A percentile compares a stretch with the other conserved stretches of the same genome.
Conservation (phyloP, 2,797 vertebrate species). For the Bovichtus variegatus region DNA sequence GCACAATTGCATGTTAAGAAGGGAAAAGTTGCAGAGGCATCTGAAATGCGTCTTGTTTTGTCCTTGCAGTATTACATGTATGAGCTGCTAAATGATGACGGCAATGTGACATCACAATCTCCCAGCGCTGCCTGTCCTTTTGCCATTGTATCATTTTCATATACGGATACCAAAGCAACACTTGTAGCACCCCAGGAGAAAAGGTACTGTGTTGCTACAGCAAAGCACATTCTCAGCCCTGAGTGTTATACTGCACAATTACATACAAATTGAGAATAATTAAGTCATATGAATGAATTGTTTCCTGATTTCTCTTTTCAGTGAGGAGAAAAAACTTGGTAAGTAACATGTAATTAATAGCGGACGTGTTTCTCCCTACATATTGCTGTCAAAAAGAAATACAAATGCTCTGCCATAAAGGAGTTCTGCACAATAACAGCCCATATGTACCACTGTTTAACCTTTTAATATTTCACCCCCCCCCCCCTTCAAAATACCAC, state of each 20-base stretch:
- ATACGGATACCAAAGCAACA: conserved; percentile 73
- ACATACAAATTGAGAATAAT: conserved; percentile 6
- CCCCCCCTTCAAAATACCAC: no score
- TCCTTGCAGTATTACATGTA: conserved; percentile 85
- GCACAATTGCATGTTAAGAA: neutral
- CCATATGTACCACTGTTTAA: neutral
- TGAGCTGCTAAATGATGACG: conserved; percentile 75
- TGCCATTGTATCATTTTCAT: conserved; percentile 85
- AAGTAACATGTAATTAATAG: conserved; percentile 51
- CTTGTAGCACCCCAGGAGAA: conserved; percentile 48
- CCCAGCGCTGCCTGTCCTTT: conserved; percentile 82
- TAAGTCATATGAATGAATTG: conserved; percentile 23
- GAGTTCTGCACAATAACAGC: neutral
- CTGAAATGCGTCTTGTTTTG: conserved; percentile 35
- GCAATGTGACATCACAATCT: conserved; percentile 38
- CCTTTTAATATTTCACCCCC: no score
- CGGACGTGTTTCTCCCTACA: neutral
- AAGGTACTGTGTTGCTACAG: conserved; percentile 66
- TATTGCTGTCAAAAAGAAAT: neutral
- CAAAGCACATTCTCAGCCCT: neutral
- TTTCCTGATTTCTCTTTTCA: conserved; percentile 61
- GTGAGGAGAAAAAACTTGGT: conserved; percentile 71
- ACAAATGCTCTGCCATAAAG: neutral
- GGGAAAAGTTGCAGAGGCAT: neutral
- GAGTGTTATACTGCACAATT: neutral